Conservation (phyloP, 2,113 vertebrate genomes). For the Mionectes macconnelli region DNA sequence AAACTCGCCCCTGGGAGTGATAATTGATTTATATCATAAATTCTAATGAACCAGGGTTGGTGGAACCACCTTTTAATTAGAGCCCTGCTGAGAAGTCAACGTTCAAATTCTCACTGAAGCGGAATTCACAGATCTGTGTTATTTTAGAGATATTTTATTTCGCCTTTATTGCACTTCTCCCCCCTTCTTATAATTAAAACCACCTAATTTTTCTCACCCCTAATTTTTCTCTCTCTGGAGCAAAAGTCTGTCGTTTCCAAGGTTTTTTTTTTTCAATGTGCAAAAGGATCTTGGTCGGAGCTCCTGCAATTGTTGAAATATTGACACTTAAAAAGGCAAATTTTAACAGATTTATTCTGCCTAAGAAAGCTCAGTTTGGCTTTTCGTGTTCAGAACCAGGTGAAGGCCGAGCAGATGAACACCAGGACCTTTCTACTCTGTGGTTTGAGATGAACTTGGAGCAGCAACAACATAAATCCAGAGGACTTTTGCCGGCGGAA, state of each 20-base stretch:
- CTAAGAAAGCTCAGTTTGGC: not conserved
- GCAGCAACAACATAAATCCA: not conserved
- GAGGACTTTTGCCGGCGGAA: not conserved
- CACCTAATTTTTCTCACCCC: not conserved
- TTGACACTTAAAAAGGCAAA: not conserved
- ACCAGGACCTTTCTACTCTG: not conserved
- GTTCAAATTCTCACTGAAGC: not conserved
- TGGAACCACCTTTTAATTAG: not conserved
- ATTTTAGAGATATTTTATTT: not conserved
- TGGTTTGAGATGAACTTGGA: constrained; percentile 9
- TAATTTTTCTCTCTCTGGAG: not conserved
- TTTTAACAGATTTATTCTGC: not conserved
- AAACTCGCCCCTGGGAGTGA: not conserved
- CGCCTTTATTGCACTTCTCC: not conserved
- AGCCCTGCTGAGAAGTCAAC: not conserved
- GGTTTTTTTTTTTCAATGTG: fast-evolving
- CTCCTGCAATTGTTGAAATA: not conserved
- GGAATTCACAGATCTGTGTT: not conserved
- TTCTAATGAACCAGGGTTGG: not conserved
- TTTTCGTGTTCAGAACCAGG: not conserved
- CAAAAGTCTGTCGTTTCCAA: not conserved
- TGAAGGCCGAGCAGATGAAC: not conserved
- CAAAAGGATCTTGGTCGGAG: not conserved
- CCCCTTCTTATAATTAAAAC: not conserved
- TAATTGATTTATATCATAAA: not conserved